Conservation (phyloP, 2,888 invertebrate species). For the Tolmerus cingulatus region DNA sequence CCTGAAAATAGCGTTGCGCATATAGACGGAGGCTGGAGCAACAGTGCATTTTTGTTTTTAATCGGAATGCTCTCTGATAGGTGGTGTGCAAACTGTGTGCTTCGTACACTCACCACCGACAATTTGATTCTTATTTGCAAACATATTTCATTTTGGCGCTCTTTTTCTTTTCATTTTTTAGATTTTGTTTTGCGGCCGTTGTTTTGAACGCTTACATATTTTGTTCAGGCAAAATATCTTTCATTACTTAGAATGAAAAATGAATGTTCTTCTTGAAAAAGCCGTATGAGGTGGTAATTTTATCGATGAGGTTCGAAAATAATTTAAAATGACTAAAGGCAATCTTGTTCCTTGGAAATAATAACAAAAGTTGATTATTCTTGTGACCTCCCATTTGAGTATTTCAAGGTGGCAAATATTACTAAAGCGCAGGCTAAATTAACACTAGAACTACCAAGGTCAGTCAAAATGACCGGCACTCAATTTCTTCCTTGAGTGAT, state of each 20-base stretch:
- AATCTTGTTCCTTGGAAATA: background rate
- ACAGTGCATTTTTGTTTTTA: background rate
- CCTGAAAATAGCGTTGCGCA: constrained; percentile 7
- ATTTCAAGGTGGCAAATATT: background rate
- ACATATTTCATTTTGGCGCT: background rate
- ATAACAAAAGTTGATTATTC: background rate
- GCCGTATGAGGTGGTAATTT: background rate
- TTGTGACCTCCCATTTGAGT: background rate
- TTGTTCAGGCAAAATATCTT: background rate
- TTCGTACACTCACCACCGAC: background rate
- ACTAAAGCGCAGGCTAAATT: background rate
- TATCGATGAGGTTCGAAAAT: background rate
- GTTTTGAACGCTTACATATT: background rate
- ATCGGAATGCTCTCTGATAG: background rate
- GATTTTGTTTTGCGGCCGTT: background rate
- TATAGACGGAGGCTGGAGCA: background rate
- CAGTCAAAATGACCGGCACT: too few species aligned
- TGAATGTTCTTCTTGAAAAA: background rate
- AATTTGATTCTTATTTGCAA: background rate
- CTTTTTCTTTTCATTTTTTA: background rate
- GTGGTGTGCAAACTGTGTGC: background rate
- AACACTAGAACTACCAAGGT: too few species aligned
- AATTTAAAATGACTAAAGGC: background rate
- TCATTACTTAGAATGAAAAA: background rate
- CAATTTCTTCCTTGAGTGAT: too few species aligned